These are phyloP conservation scores for Lutjanus erythropterus DNA, from an alignment of 2,113 vertebrate species.

Conservation along the genomic window DNA sequence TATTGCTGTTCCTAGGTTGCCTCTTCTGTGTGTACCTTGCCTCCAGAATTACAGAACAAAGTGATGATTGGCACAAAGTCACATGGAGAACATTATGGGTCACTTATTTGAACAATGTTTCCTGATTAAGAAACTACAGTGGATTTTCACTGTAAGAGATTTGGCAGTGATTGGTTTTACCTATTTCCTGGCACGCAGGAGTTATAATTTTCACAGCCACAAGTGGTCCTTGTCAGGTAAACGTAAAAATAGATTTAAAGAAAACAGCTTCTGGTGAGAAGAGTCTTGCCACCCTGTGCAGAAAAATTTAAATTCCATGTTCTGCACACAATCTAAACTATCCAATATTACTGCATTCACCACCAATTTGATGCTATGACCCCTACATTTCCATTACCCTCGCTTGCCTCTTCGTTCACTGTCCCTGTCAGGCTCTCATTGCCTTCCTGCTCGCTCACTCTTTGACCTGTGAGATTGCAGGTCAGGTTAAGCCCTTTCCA, in stretches of 20 bases:
- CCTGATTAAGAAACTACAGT: not conserved
- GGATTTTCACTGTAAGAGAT: not conserved
- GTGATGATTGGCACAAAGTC: not conserved
- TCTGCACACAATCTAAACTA: slow-evolving; percentile 10
- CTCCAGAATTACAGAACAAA: not conserved
- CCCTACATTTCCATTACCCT: slow-evolving; percentile 71
- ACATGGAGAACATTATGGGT: not conserved
- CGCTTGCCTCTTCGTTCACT: not conserved
- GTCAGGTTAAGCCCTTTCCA: slow-evolving; percentile 76
- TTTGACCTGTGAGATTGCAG: slow-evolving; percentile 73
- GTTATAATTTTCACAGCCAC: not conserved
- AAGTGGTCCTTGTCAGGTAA: not conserved
- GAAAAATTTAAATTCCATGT: not conserved
- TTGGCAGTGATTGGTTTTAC: not conserved
- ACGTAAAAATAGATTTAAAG: not conserved
- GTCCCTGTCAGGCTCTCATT: slow-evolving; percentile 25
- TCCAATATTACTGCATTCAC: slow-evolving; percentile 5
- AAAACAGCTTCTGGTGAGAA: not conserved
- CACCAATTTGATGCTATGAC: slow-evolving; percentile 60
- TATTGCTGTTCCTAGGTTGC: not conserved
- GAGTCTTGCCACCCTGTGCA: not conserved
- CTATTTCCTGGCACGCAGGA: not conserved
- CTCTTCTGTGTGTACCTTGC: not conserved
- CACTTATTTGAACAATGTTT: not conserved
- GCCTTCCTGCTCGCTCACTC: slow-evolving; percentile 35